Evolutionary conservation across 2,113 vertebrate species (phyloP).

Genomic region (Conger conger): DNA sequence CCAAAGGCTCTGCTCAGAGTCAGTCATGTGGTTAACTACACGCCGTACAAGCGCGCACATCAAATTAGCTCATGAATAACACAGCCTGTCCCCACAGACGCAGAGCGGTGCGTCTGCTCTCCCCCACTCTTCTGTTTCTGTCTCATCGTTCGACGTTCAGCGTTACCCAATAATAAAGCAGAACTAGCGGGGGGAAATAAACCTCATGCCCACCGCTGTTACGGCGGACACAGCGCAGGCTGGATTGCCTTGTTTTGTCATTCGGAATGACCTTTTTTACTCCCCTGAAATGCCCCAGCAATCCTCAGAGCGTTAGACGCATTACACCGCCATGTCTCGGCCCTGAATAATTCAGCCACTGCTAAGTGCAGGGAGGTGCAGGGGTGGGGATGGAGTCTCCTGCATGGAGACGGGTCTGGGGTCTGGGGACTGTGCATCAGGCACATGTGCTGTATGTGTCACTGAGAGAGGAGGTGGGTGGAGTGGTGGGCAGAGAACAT

Average conservation of each 20-base stretch:
- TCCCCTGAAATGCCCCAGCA: background rate
- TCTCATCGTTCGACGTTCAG: background rate
- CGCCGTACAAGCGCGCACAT: slow-evolving; percentile 2
- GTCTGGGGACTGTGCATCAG: too few species aligned
- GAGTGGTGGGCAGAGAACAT: background rate
- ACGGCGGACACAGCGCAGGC: background rate
- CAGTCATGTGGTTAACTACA: slow-evolving; percentile 7
- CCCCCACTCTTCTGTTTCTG: background rate
- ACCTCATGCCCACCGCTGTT: background rate
- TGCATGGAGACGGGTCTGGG: background rate
- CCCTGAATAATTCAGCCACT: background rate
- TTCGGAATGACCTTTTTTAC: background rate
- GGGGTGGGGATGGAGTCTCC: background rate
- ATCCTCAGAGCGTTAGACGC: background rate
- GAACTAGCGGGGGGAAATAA: background rate
- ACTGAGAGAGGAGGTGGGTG: background rate
- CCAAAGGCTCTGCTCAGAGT: background rate
- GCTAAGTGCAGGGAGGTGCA: background rate
- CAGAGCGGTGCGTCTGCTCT: background rate
- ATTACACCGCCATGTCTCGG: background rate
- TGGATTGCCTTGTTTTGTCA: background rate
- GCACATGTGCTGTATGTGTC: background rate
- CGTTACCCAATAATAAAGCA: background rate
- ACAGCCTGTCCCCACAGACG: slow-evolving; percentile 3
- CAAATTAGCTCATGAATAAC: slow-evolving; percentile 13